Evolutionary conservation across 2,888 invertebrate species (phyloP).

Genomic region (Melanostoma scalare): DNA sequence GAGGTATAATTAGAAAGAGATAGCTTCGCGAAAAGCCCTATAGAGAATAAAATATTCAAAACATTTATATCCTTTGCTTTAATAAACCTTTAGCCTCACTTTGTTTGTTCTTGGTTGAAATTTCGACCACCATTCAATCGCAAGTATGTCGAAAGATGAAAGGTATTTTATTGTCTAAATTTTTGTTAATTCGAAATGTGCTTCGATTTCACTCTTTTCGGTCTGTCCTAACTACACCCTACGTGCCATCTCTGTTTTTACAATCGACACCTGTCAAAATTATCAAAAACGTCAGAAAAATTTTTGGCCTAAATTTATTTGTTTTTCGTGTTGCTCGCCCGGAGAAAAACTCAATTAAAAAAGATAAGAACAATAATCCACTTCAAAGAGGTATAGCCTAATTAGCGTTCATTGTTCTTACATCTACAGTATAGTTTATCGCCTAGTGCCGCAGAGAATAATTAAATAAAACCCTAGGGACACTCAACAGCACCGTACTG

Average conservation of each 20-base stretch:
- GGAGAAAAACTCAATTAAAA: conserved; percentile 49
- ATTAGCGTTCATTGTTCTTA: neutral
- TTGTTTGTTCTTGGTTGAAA: too few species aligned
- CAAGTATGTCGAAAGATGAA: too few species aligned
- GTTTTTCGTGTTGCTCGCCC: conserved; percentile 40
- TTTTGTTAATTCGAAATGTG: neutral
- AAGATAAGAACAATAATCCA: conserved; percentile 42
- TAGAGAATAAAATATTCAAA: too few species aligned
- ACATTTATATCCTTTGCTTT: too few species aligned
- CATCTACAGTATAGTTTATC: too few species aligned
- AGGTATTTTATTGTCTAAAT: neutral
- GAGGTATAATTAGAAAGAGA: too few species aligned
- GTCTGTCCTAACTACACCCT: neutral
- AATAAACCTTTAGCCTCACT: too few species aligned
- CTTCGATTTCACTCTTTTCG: neutral
- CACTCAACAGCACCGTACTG: conserved; percentile 19
- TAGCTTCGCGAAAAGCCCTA: too few species aligned
- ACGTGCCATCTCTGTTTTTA: neutral
- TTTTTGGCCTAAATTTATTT: conserved; percentile 46
- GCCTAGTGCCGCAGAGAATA: neutral
- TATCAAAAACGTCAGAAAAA: conserved; percentile 22
- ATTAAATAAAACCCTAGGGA: neutral
- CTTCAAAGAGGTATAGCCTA: conserved; percentile 2
- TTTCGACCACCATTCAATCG: too few species aligned
- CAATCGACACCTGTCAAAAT: conserved; percentile 10